Evolutionary conservation across 1,140 invertebrate genomes (phyloP), one percentile per base, ranked within the genome.

Genomic region (Bombus sibiricus): DNA sequence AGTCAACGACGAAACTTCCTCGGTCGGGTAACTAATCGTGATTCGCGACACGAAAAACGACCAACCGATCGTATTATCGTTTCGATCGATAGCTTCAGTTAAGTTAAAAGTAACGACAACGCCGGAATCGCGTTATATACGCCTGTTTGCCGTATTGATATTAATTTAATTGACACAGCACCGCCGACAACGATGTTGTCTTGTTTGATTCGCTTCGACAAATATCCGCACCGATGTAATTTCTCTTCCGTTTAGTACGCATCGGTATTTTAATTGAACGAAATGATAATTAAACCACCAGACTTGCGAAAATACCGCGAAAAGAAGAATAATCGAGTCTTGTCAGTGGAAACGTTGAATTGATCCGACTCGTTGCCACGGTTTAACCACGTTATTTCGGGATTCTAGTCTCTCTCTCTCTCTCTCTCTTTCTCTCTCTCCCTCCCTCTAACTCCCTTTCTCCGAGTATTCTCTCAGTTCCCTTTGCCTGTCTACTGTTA

Each of bases 401-500:
- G 13, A 74, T 79, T 68, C 34, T 10, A 68, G 34, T 25, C 32
- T 22, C 32, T 34, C 32, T 34, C 32, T 32, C 5, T 32, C n/a
- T 34, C 64, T 66, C 64, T 66, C 13, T 12, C 10, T 28, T 12
- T 72, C 41, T n/a, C 28, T 4, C 8, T 47, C 72, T 1, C 12
- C 13, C 39, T 10, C 10, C 0, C 41, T 13, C 12, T 69, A 41
- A 37, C 22, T 8, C 43, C 64, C 28, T 53, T 9, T 37, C 57
- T 66, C 37, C 28, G 25, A 1, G 75, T 32, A n/a, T 28, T 81
- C 66, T 77, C 47, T 37, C 57, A 43, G 72, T 78, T 83, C 73
- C 74, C 72, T 82, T 86, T 81, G 86, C 79, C 81, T 83, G 47
- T 88, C 88, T 78, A 81, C 81, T 72, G 81, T 86, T 91, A 91